Conservation (phyloP, 37 sponge, comb jelly and placozoan species). For the Geodia barretti region DNA sequence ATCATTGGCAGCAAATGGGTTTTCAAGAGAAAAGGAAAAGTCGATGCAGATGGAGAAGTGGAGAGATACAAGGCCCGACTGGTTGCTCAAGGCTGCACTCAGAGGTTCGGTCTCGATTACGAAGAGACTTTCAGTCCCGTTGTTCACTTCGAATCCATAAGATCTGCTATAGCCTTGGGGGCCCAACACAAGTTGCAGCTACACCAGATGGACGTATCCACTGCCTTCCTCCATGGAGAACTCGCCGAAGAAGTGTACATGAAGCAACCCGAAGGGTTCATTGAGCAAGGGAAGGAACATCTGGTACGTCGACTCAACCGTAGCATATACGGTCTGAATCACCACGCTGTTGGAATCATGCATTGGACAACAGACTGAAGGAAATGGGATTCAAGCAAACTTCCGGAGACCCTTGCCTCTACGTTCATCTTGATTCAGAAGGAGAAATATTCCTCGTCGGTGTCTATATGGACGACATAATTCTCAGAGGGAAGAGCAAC, state of each 20-base stretch:
- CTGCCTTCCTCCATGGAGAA: too few species aligned
- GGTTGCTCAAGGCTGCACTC: conserved; percentile 23
- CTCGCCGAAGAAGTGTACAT: conserved; percentile 28
- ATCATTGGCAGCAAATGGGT: not conserved
- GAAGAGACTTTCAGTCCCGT: conserved; percentile 46
- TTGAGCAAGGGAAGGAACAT: too few species aligned
- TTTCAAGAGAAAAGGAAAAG: conserved; percentile 11
- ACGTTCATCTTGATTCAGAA: not conserved
- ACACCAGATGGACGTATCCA: conserved; percentile 24
- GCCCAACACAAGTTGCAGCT: conserved; percentile 19
- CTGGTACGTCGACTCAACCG: conserved; percentile 2
- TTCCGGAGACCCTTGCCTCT: conserved; percentile 33
- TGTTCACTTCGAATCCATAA: conserved; percentile 23
- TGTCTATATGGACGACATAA: conserved; percentile 21
- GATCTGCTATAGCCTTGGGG: conserved; percentile 13
- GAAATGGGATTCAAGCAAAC: conserved; percentile 49
- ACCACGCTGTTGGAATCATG: conserved; percentile 35
- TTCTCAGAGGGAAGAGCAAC: conserved; percentile 24
- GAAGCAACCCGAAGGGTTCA: conserved; percentile 17
- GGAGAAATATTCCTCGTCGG: conserved; percentile 5
- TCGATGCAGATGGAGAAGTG: conserved; percentile 8
- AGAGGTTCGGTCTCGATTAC: conserved; percentile 33
- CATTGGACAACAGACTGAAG: conserved; percentile 22
- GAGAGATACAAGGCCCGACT: too few species aligned
- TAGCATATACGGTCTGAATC: conserved; percentile 40